phyloP scores from a whole-genome alignment of 1,140 invertebrate genomes.

The Lasaia peninsularis region DNA sequence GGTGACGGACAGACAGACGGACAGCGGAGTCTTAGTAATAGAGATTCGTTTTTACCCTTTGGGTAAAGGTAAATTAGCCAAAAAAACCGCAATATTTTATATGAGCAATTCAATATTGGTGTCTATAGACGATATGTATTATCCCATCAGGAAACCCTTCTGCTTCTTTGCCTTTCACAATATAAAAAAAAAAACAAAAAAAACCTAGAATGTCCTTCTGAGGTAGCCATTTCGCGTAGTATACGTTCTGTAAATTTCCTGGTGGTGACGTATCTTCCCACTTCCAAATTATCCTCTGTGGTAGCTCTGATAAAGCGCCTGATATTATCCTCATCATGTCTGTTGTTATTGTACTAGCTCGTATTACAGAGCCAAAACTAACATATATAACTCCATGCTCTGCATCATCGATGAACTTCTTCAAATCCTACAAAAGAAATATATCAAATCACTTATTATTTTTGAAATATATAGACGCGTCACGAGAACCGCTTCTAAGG shows the following conservation, averaged over 20 bases:
- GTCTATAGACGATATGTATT: too few species aligned
- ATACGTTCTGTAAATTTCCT: slow-evolving; percentile 80
- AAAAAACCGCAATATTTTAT: too few species aligned
- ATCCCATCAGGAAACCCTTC: too few species aligned
- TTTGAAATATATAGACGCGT: not conserved
- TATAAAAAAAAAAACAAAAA: too few species aligned
- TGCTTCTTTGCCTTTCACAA: too few species aligned
- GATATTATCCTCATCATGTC: slow-evolving; percentile 79
- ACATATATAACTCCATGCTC: slow-evolving; percentile 83
- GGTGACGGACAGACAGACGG: too few species aligned
- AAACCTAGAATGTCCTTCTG: slow-evolving; percentile 83
- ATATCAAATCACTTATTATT: not conserved
- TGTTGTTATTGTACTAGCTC: slow-evolving; percentile 78
- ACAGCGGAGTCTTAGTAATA: too few species aligned
- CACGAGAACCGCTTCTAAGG: too few species aligned
- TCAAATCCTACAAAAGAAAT: slow-evolving; percentile 76
- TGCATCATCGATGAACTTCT: slow-evolving; percentile 82
- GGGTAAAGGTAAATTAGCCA: too few species aligned
- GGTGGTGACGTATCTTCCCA: slow-evolving; percentile 80
- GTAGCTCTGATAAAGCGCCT: slow-evolving; percentile 78
- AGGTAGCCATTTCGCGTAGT: slow-evolving; percentile 82
- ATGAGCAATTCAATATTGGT: too few species aligned
- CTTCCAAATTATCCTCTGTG: slow-evolving; percentile 83
- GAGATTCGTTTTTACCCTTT: too few species aligned
- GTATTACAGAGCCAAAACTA: slow-evolving; percentile 83